Base-by-base conservation (phyloP, 2,113 vertebrate genomes). In the Atractosteus spatula region DNA sequence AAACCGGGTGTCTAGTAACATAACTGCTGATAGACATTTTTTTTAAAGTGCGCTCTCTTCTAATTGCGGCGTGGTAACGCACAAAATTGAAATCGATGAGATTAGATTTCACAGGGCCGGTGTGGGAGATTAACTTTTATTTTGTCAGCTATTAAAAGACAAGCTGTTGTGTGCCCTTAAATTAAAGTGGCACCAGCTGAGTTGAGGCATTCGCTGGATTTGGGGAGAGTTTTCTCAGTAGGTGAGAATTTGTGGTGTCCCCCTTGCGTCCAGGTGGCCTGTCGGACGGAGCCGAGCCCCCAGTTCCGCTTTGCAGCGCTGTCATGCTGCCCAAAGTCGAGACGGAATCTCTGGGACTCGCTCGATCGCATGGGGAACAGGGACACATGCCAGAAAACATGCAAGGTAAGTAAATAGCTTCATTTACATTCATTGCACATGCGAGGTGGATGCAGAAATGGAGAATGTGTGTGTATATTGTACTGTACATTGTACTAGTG, bases 251-350 rank as follows among this genome's bases (percentile, higher is more conserved):
- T 81, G 77, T 79, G 85, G 78, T 74, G 76, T 79, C 70, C 65
- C 70, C 79, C 78, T 73, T 84, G 84, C 88, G 91, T 91, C 87
- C 93, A 93, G 93, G 93, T 93, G 92, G 88, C 85, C 89, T 83
- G 85, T 90, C 85, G 84, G 85, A 91, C 88, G 80, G 87, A 86
- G 91, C 83, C 88, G 84, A 88, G 89, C 81, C 77, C 85, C 83
- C 81, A 82, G 78, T 78, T 89, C 88, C 83, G 85, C 84, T 90
- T 83, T 85, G 93, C 88, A 77, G 91, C 89, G 95, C 92, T 90
- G 97, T 90, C 95, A 99, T 98, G 97, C 95, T 98, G 86, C 97
- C 97, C 82, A 98, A 98, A 96, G 93, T 94, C 93, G 96, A 98
- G 88, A 94, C 94, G 82, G 97, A 98, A 90, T 93, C 94, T 77